phyloP scores from a whole-genome alignment of 64 coral and sea anemone genomes.

The Porites lutea region DNA sequence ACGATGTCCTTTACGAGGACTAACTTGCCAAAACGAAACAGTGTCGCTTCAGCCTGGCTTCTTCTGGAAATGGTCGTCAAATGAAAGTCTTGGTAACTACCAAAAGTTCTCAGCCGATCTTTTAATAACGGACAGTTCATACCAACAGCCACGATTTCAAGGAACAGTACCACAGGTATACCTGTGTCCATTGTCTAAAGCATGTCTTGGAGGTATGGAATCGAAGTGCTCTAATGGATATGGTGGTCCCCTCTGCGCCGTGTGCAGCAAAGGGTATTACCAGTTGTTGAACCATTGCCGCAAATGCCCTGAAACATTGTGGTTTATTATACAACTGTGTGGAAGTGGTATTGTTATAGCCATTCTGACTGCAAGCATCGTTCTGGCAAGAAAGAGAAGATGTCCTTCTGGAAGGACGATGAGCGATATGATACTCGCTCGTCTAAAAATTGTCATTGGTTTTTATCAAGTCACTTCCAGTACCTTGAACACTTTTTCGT shows the following conservation, averaged over 20 bases:
- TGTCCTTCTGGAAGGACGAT: not conserved
- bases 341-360: not conserved
- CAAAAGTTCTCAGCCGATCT: conserved; percentile 42
- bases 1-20: not conserved
- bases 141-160: conserved; percentile 11
- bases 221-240: conserved; percentile 53
- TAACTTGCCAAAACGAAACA: conserved; percentile 19
- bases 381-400: conserved; percentile 1
- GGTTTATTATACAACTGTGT: conserved; percentile 48
- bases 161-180: conserved; percentile 28
- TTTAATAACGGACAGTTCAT: conserved; percentile 11
- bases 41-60: conserved; percentile 22
- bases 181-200: conserved; percentile 17
- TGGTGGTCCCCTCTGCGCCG: conserved; percentile 60
- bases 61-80: conserved; percentile 41
- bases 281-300: conserved; percentile 31
- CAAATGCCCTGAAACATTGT: conserved; percentile 29
- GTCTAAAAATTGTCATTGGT: conserved; percentile 50
- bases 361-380: not conserved
- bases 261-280: conserved; percentile 57
- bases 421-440: conserved; percentile 26
- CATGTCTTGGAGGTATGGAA: conserved; percentile 55
- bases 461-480: conserved; percentile 55
- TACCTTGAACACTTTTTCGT: conserved; percentile 52
- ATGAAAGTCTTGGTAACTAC: conserved; percentile 12